Percentiles rank a stretch among this genome's conserved stretches.
Evolutionary conservation across 2,888 invertebrate genomes (phyloP).

Genomic region (Prostheceraeus crozeri): DNA sequence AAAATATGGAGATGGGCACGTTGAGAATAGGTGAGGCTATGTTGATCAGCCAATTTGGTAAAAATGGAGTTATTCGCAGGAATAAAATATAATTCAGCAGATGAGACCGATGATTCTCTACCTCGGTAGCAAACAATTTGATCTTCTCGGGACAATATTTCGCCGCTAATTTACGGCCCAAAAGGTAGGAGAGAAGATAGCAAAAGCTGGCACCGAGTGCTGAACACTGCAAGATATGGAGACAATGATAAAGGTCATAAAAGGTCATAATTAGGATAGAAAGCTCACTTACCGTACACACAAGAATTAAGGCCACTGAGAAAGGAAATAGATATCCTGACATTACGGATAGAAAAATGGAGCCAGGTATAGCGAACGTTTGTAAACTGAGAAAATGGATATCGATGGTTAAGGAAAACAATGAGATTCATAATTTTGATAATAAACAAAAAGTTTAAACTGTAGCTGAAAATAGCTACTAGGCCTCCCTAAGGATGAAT

Average conservation of each 20-base stretch:
- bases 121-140: not conserved
- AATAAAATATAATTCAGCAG: constrained; percentile 73
- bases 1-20: constrained; percentile 83
- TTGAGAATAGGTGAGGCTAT: constrained; percentile 90
- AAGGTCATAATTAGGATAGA: not conserved
- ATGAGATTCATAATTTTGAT: no score
- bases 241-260: constrained; percentile 2
- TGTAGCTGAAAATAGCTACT: no score
- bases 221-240: constrained; percentile 68
- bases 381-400: constrained; percentile 65
- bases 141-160: constrained; percentile 75
- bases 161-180: constrained; percentile 75
- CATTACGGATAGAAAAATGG: constrained; percentile 88
- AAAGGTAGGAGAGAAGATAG: constrained; percentile 79
- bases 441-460: no score
- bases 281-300: constrained; percentile 59
- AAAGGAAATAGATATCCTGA: constrained; percentile 94
- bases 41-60: constrained; percentile 99
- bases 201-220: constrained; percentile 89
- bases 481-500: no score
- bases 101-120: constrained; percentile 43
- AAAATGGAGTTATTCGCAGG: constrained; percentile 85
- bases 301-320: constrained; percentile 74
- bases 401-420: no score
- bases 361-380: constrained; percentile 98